Evolutionary conservation across 2,113 vertebrate species (phyloP).

Genomic region (Mastomys coucha): DNA sequence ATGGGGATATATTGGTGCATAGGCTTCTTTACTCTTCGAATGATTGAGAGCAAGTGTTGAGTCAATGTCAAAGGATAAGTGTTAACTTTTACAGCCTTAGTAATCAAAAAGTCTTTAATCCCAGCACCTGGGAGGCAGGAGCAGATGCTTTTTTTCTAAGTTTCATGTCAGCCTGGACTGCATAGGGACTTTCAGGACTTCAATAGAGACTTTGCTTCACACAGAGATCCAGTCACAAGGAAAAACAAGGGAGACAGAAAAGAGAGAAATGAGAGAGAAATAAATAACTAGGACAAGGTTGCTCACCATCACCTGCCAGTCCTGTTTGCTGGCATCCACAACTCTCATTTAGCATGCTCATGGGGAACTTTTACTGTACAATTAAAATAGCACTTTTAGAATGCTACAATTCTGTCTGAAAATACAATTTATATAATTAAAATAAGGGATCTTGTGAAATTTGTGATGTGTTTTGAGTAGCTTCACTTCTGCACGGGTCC

Average conservation of each 20-base stretch:
- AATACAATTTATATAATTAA: conserved; percentile 75
- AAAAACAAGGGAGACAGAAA: background rate
- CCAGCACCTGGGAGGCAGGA: background rate
- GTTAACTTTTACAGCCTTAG: background rate
- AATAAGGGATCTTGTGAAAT: conserved; percentile 4
- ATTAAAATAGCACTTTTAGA: background rate
- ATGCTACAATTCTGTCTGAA: background rate
- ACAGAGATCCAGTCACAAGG: background rate
- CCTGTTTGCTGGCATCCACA: background rate
- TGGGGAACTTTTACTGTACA: background rate
- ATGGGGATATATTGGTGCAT: background rate
- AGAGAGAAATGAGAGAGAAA: background rate
- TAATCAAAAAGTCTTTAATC: background rate
- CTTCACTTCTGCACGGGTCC: background rate
- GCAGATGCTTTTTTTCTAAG: background rate
- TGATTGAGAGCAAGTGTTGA: background rate
- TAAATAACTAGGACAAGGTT: background rate
- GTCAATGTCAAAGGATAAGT: background rate
- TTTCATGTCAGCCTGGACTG: background rate
- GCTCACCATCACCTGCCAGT: background rate
- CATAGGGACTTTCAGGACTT: background rate
- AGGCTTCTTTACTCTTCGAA: background rate
- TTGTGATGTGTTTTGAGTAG: conserved; percentile 57
- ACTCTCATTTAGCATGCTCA: background rate
- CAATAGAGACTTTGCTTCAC: background rate